These are phyloP conservation scores for Abrostola tripartita DNA, from an alignment of 2,888 invertebrate species.

Conservation along the genomic window DNA sequence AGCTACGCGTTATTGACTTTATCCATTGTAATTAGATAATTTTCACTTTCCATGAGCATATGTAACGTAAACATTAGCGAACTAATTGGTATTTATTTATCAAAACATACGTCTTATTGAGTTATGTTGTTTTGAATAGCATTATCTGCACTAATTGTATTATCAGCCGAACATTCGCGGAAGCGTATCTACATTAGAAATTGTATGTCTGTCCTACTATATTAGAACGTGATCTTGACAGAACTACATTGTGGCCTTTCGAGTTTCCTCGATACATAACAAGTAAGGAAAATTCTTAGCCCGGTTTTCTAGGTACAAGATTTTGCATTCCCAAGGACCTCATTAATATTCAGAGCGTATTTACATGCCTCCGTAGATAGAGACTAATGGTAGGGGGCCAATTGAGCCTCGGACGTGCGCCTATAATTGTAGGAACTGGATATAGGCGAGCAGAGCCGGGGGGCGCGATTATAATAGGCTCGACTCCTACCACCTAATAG, in stretches of 20 bases:
- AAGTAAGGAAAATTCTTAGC: constrained; percentile 62
- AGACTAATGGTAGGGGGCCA: constrained; percentile 62
- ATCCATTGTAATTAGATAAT: constrained; percentile 57
- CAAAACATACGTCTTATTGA: constrained; percentile 20
- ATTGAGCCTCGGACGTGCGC: constrained; percentile 60
- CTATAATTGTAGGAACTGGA: constrained; percentile 69
- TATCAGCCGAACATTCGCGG: constrained; percentile 36
- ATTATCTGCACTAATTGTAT: constrained; percentile 24
- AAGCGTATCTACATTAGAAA: constrained; percentile 47
- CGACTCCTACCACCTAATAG: constrained; percentile 58
- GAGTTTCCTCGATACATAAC: constrained; percentile 62
- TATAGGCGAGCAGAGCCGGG: constrained; percentile 60
- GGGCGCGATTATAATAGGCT: constrained; percentile 65
- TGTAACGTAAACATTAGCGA: constrained; percentile 19
- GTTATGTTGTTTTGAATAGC: constrained; percentile 27
- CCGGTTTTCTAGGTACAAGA: constrained; percentile 59
- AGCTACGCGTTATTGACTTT: constrained; percentile 44
- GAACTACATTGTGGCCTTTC: constrained; percentile 49
- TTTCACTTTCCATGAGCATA: constrained; percentile 58
- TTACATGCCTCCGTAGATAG: constrained; percentile 67
- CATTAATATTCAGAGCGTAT: constrained; percentile 74
- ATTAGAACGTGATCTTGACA: constrained; percentile 47
- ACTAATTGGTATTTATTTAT: constrained; percentile 31
- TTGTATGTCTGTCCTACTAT: constrained; percentile 29
- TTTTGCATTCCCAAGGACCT: constrained; percentile 68